Evolutionary conservation across 2,797 vertebrate genomes (phyloP).

Genomic region (Pseudopleuronectes americanus): DNA sequence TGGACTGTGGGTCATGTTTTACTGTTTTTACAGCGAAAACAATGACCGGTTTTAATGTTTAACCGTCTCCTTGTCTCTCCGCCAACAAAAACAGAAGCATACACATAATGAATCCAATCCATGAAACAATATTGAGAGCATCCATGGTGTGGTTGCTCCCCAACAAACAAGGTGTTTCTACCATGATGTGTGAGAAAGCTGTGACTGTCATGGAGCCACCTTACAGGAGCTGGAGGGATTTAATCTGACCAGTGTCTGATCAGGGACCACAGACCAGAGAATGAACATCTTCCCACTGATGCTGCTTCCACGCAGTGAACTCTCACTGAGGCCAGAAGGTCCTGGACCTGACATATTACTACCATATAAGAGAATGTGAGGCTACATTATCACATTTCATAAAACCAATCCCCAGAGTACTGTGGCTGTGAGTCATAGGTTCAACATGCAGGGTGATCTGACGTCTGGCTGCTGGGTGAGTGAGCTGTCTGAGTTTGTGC

Average conservation of each 20-base stretch:
- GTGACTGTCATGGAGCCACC: slow-evolving; percentile 2
- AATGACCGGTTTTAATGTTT: background rate
- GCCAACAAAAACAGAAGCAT: no score
- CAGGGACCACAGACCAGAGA: background rate
- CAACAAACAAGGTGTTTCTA: slow-evolving; percentile 19
- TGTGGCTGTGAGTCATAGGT: slow-evolving; percentile 50
- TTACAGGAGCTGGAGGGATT: slow-evolving; percentile 13
- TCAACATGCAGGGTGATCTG: slow-evolving; percentile 28
- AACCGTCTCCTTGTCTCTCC: no score
- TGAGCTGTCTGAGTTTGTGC: slow-evolving; percentile 2
- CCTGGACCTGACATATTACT: slow-evolving; percentile 10
- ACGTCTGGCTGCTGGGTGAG: background rate
- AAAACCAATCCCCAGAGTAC: slow-evolving; percentile 17
- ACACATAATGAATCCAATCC: no score
- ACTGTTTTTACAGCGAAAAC: background rate
- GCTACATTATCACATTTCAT: slow-evolving; percentile 48
- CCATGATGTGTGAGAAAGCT: background rate
- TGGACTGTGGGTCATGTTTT: no score
- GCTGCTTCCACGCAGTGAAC: background rate
- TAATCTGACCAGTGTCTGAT: slow-evolving; percentile 26
- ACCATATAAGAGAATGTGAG: slow-evolving; percentile 21
- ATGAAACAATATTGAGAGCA: slow-evolving; percentile 1
- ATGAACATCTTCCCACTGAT: slow-evolving; percentile 18
- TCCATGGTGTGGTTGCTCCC: background rate
- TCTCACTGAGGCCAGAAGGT: background rate